These are phyloP conservation scores for Ammodytes marinus DNA, from an alignment of 2,113 vertebrate species.

Conservation along the genomic window DNA sequence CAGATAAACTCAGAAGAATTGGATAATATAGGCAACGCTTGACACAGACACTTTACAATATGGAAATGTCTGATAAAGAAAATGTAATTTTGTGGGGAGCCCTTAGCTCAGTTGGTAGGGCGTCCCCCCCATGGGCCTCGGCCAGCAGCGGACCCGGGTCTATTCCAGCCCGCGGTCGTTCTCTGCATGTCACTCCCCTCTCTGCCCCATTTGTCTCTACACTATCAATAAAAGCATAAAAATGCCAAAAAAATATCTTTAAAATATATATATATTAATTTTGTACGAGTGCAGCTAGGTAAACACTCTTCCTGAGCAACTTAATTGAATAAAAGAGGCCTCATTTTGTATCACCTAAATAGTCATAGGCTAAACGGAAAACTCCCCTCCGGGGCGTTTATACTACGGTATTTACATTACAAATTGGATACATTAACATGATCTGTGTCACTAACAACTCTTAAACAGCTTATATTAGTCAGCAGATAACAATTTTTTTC, in stretches of 20 bases:
- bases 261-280: not conserved
- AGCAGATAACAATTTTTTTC: slow-evolving; percentile 35
- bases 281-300: slow-evolving; percentile 26
- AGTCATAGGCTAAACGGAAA: slow-evolving; percentile 19
- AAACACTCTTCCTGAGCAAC: slow-evolving; percentile 1
- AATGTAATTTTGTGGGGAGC: not conserved
- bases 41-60: slow-evolving; percentile 26
- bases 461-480: slow-evolving; percentile 52
- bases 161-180: too few relatives aligned
- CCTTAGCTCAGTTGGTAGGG: too few relatives aligned
- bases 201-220: too few relatives aligned
- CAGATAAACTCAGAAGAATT: not conserved
- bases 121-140: too few relatives aligned
- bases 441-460: slow-evolving; percentile 2
- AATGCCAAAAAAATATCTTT: too few relatives aligned
- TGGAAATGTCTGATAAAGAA: slow-evolving; percentile 12
- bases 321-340: slow-evolving; percentile 67
- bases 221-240: too few relatives aligned
- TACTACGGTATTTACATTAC: slow-evolving; percentile 47
- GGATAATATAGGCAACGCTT: slow-evolving; percentile 3
- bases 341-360: slow-evolving; percentile 41
- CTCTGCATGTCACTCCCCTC: too few relatives aligned
- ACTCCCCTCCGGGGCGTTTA: slow-evolving; percentile 20
- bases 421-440: slow-evolving; percentile 22
- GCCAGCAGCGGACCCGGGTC: too few relatives aligned